phyloP scores from a whole-genome alignment of 2,113 vertebrate genomes.

The Bos taurus region DNA sequence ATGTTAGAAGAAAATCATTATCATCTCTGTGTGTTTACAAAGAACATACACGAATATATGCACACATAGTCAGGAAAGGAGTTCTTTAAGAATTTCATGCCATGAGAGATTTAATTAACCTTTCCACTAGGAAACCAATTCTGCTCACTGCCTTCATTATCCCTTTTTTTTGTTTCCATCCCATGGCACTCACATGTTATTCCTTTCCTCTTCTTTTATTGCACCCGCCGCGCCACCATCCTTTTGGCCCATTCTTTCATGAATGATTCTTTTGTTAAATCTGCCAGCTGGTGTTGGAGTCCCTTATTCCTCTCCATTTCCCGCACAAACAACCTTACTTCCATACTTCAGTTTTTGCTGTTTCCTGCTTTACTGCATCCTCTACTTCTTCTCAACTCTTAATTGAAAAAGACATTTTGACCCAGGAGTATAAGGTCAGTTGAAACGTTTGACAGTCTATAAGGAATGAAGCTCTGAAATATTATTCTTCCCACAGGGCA shows the following conservation, averaged over 20 bases:
- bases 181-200: neutral
- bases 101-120: slow-evolving; percentile 79
- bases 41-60: neutral
- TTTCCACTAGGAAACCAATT: slow-evolving; percentile 68
- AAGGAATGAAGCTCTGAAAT: slow-evolving; percentile 23
- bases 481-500: neutral
- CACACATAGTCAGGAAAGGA: slow-evolving; percentile 47
- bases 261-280: slow-evolving; percentile 45
- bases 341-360: neutral
- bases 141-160: slow-evolving; percentile 39
- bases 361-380: slow-evolving; percentile 15
- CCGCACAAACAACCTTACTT: neutral
- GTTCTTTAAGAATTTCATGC: slow-evolving; percentile 58
- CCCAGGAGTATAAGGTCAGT: neutral
- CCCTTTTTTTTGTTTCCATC: neutral
- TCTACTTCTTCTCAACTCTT: slow-evolving; percentile 52
- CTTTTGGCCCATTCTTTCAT: slow-evolving; percentile 38
- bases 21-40: slow-evolving; percentile 68
- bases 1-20: slow-evolving; percentile 58
- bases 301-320: neutral
- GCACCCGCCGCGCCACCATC: neutral
- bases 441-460: neutral
- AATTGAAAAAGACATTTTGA: slow-evolving; percentile 50
- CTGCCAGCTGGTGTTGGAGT: neutral
- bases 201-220: slow-evolving; percentile 32